Conservation (phyloP, 2,797 vertebrate genomes). For the Hydrocynus forskahlii region DNA sequence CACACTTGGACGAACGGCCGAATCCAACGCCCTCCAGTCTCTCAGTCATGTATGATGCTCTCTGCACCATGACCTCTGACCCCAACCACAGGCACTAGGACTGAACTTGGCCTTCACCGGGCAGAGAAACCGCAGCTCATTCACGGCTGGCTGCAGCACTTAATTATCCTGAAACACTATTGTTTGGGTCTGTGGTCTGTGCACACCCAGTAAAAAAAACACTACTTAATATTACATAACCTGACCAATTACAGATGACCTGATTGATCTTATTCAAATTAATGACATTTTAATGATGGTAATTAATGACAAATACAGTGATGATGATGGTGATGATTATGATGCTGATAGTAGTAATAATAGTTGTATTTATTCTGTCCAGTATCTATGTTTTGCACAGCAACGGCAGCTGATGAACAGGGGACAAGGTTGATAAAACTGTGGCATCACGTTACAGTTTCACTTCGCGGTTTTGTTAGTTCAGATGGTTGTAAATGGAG, state of each 20-base stretch:
- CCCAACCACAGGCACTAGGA: constrained; percentile 46
- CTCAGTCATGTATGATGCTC: constrained; percentile 96
- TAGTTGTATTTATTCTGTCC: constrained; percentile 95
- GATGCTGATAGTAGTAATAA: constrained; percentile 77
- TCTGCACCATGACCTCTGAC: constrained; percentile 30
- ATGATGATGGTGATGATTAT: constrained; percentile 52
- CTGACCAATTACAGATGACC: constrained; percentile 73
- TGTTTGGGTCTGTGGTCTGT: constrained; percentile 76
- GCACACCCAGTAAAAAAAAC: constrained; percentile 50
- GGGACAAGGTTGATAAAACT: constrained; percentile 69
- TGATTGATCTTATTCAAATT: constrained; percentile 32
- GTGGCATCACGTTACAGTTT: constrained; percentile 71
- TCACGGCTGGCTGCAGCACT: constrained; percentile 87
- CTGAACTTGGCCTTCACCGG: constrained; percentile 49
- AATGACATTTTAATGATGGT: constrained; percentile 51
- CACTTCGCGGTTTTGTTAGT: not conserved
- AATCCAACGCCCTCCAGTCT: constrained; percentile 95
- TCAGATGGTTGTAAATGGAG: constrained; percentile 22
- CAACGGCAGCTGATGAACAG: constrained; percentile 94
- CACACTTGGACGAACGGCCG: constrained; percentile 91
- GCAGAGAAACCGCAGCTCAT: constrained; percentile 5
- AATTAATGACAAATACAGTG: constrained; percentile 54
- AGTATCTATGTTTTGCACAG: constrained; percentile 98
- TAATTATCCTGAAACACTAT: constrained; percentile 81
- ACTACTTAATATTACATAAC: constrained; percentile 79